A percentile compares a stretch with the other conserved stretches of the same genome.
Conservation (phyloP, 1,140 invertebrate species). For the Antheraea mylitta region DNA sequence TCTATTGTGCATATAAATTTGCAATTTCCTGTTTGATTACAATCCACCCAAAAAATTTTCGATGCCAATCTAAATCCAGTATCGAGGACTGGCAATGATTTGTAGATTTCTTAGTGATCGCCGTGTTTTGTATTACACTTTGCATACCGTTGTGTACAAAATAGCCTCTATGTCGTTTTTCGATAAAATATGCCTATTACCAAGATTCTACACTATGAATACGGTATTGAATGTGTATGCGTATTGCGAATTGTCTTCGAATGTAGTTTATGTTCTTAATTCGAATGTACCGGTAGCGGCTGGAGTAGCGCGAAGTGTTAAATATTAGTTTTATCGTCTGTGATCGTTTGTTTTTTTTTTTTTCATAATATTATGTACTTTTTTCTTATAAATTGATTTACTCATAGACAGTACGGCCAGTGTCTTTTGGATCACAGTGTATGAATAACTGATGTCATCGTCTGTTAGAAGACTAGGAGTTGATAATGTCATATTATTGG, state of each 20-base stretch:
- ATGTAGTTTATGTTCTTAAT: constrained; percentile 27
- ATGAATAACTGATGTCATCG: not conserved
- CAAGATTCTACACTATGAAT: constrained; percentile 24
- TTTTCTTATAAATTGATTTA: not conserved
- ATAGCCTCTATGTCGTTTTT: too few relatives aligned
- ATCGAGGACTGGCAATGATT: too few relatives aligned
- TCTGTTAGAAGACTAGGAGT: not conserved
- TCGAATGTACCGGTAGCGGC: constrained; percentile 27
- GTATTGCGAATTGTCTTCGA: constrained; percentile 20
- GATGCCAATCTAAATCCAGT: too few relatives aligned
- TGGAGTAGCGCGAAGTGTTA: not conserved
- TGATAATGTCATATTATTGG: not conserved
- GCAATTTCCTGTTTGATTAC: too few relatives aligned
- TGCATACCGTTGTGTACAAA: too few relatives aligned
- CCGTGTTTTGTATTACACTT: too few relatives aligned
- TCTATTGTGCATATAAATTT: too few relatives aligned
- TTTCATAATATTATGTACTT: not conserved
- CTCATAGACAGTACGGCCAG: not conserved
- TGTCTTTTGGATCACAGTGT: not conserved
- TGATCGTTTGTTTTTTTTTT: not conserved
- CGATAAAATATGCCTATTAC: too few relatives aligned
- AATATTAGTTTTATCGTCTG: not conserved
- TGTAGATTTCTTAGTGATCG: too few relatives aligned
- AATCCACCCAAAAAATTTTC: too few relatives aligned
- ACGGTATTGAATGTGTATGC: constrained; percentile 12